Evolutionary conservation across 2,888 invertebrate genomes (phyloP).

Genomic region (Caenorhabditis parvicauda): DNA sequence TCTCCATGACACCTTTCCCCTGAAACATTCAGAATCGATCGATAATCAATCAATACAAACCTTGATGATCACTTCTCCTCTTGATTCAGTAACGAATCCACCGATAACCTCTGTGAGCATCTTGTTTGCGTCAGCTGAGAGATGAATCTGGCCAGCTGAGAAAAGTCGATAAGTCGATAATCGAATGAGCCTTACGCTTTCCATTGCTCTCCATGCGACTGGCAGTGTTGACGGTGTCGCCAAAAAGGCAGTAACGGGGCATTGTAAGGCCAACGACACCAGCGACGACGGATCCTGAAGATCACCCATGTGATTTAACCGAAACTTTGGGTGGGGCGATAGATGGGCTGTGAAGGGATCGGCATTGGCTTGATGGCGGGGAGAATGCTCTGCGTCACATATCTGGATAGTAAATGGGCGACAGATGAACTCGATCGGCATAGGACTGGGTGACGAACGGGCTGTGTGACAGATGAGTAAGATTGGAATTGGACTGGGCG

Average conservation of each 20-base stretch:
- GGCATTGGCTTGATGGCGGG: too few relatives aligned
- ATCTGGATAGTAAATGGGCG: too few relatives aligned
- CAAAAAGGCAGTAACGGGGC: slow-evolving; percentile 53
- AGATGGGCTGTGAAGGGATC: too few relatives aligned
- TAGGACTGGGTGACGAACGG: too few relatives aligned
- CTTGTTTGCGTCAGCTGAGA: slow-evolving; percentile 44
- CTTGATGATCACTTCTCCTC: slow-evolving; percentile 57
- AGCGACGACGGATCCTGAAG: slow-evolving; percentile 38
- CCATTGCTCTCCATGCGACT: slow-evolving; percentile 53
- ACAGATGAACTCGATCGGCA: too few relatives aligned
- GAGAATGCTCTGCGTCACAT: too few relatives aligned
- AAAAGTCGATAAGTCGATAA: background rate
- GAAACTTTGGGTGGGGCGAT: too few relatives aligned
- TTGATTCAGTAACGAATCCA: slow-evolving; percentile 46
- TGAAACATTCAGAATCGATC: background rate
- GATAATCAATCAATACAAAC: slow-evolving; percentile 4
- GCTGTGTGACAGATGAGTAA: too few relatives aligned
- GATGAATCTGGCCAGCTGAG: slow-evolving; percentile 52
- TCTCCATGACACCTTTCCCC: slow-evolving; percentile 52
- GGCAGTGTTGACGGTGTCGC: slow-evolving; percentile 58
- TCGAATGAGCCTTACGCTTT: slow-evolving; percentile 29
- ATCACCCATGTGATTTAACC: background rate
- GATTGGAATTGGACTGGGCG: too few relatives aligned
- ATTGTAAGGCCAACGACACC: slow-evolving; percentile 49
- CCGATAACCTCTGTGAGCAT: slow-evolving; percentile 44